Evolutionary conservation across 37 sponge, comb jelly and placozoan genomes (phyloP).

Genomic region (Spongilla lacustris): DNA sequence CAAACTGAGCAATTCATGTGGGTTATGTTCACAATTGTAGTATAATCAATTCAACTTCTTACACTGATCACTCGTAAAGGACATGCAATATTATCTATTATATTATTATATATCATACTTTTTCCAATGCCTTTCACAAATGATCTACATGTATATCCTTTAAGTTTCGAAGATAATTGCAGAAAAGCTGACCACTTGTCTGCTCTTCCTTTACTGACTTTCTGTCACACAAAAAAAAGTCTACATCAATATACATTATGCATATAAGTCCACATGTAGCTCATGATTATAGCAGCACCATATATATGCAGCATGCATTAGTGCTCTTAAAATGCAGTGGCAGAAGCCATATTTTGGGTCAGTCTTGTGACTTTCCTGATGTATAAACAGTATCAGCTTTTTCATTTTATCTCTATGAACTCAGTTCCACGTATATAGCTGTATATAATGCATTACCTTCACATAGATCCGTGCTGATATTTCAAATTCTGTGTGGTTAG

Average conservation of each 20-base stretch:
- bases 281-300: slow-evolving; percentile 52
- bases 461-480: background rate
- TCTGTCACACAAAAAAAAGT: background rate
- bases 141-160: slow-evolving; percentile 50
- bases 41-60: background rate
- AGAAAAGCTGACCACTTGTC: slow-evolving; percentile 52
- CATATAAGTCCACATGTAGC: slow-evolving; percentile 1
- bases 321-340: slow-evolving; percentile 49
- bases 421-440: background rate
- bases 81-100: slow-evolving; percentile 41
- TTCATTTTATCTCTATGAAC: background rate
- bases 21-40: background rate
- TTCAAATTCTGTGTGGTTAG: background rate
- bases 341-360: slow-evolving; percentile 50
- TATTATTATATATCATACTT: slow-evolving; percentile 36
- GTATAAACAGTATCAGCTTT: slow-evolving; percentile 60
- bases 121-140: slow-evolving; percentile 26
- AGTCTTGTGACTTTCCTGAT: slow-evolving; percentile 34
- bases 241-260: slow-evolving; percentile 1
- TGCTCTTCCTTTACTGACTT: background rate
- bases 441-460: background rate
- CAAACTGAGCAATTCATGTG: background rate
- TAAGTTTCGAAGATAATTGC: slow-evolving; percentile 42
- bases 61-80: background rate
- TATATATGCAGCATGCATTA: slow-evolving; percentile 57